Evolutionary conservation across 2,888 invertebrate genomes (phyloP), one percentile per base, ranked within the genome.

Genomic region (Taenaris catops): DNA sequence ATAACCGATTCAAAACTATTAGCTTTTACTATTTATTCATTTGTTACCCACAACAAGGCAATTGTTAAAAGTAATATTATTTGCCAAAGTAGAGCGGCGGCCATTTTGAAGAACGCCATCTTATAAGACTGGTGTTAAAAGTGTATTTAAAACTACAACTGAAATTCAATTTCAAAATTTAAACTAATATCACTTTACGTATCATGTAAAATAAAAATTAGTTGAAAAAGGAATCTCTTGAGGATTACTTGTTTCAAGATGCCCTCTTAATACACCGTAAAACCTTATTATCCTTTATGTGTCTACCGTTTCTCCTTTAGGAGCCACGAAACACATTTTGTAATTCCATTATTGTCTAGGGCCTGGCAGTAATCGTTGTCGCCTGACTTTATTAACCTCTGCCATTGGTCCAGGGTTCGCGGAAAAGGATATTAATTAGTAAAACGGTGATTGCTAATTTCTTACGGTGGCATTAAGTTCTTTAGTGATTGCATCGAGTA

Each of bases 401-500:
- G 27, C 24, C 20, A 32, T 37, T 33, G 26, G 17, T 17, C 8
- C 29, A 16, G 28, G 19, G 8, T 8, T n/a, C 25, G 28, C 33
- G 35, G 26, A 27, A 40, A 39, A 39, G 41, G 44, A n/a, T n/a
- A n/a, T n/a, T n/a, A 55, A 60, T 58, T 53, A 56, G 44, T 35
- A 28, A 41, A 58, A 49, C 36, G 49, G 41, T 41, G 40, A 42
- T 38, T 46, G n/a, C n/a, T n/a, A n/a, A n/a, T n/a, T n/a, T n/a
- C n/a, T n/a, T n/a, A n/a, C n/a, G n/a, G n/a, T n/a, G n/a, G n/a
- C n/a, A n/a, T n/a, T n/a, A n/a, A n/a, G n/a, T n/a, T n/a, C n/a
- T n/a, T n/a, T n/a, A n/a, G 31, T 39, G 38, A 43, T 33, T 41
- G 4, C 14, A 14, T 14, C 2, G 14, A 14, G 4, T 14, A 4